phyloP scores from a whole-genome alignment of 2,888 invertebrate genomes.

The Oithona nana region DNA sequence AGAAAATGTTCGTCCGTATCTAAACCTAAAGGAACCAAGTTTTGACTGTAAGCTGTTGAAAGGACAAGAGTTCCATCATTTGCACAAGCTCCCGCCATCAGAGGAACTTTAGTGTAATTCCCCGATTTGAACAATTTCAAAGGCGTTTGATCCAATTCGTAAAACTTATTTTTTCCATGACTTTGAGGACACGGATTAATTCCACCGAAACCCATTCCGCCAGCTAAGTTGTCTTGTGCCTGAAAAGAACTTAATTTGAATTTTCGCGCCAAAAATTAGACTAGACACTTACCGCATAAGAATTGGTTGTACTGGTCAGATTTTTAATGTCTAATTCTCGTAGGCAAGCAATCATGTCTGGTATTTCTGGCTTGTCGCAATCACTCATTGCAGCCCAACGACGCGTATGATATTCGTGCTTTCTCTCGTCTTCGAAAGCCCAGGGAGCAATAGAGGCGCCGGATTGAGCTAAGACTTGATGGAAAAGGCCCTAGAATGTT shows the following conservation, averaged over 20 bases:
- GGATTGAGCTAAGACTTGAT: constrained; percentile 21
- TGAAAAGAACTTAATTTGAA: background rate
- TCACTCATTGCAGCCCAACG: background rate
- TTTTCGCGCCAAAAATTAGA: background rate
- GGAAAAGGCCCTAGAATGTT: constrained; percentile 19
- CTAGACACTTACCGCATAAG: background rate
- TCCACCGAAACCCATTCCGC: constrained; percentile 13
- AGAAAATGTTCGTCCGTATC: background rate
- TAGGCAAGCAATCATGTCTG: constrained; percentile 22
- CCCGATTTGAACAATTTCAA: background rate
- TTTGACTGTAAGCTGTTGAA: background rate
- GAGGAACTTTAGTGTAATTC: constrained; percentile 3
- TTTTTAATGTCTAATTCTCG: constrained; percentile 16
- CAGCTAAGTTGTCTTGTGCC: background rate
- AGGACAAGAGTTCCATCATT: constrained; percentile 8
- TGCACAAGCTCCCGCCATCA: constrained; percentile 5
- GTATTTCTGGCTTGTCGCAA: constrained; percentile 15
- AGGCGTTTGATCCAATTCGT: background rate
- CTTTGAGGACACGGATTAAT: constrained; percentile 12
- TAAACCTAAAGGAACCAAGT: background rate
- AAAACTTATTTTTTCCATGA: constrained; percentile 5
- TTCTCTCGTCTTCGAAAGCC: constrained; percentile 18
- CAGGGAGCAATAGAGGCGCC: constrained; percentile 21
- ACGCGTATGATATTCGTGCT: constrained; percentile 3
- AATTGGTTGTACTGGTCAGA: constrained; percentile 1